These are phyloP conservation scores for Brachyhypopomus gauderio DNA, from an alignment of 2,113 vertebrate genomes.

Conservation along the genomic window DNA sequence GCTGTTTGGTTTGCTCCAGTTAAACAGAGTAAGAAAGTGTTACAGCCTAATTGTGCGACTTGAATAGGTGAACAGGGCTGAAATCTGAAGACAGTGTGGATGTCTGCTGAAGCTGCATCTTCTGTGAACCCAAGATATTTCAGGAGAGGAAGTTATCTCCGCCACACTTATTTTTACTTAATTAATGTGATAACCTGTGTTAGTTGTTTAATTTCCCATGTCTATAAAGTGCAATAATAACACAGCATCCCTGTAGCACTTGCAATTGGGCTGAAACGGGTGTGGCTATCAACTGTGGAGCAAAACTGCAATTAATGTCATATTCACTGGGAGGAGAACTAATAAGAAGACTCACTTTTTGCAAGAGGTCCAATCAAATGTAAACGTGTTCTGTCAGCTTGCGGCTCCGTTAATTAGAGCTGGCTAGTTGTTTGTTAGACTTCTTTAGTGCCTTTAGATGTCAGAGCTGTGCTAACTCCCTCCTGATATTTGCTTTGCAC, in stretches of 20 bases:
- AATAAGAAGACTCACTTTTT: constrained; percentile 72
- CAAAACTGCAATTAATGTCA: constrained; percentile 77
- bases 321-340: constrained; percentile 69
- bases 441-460: constrained; percentile 61
- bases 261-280: constrained; percentile 67
- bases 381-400: constrained; percentile 75
- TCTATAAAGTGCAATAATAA: constrained; percentile 73
- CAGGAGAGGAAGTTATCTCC: constrained; percentile 73
- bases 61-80: constrained; percentile 67
- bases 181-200: constrained; percentile 79
- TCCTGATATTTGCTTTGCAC: constrained; percentile 10
- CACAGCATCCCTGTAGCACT: constrained; percentile 66
- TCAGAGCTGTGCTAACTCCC: constrained; percentile 43
- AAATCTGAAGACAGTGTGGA: constrained; percentile 70
- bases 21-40: neutral
- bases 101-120: constrained; percentile 62
- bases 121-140: constrained; percentile 67
- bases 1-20: constrained; percentile 1
- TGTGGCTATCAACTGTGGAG: constrained; percentile 70
- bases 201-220: constrained; percentile 77
- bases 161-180: constrained; percentile 77
- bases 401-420: constrained; percentile 75
- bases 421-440: constrained; percentile 75
- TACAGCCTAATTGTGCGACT: constrained; percentile 66
- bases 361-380: constrained; percentile 73